Base-by-base conservation (phyloP, 2,113 vertebrate species). In the Casuarius casuarius region DNA sequence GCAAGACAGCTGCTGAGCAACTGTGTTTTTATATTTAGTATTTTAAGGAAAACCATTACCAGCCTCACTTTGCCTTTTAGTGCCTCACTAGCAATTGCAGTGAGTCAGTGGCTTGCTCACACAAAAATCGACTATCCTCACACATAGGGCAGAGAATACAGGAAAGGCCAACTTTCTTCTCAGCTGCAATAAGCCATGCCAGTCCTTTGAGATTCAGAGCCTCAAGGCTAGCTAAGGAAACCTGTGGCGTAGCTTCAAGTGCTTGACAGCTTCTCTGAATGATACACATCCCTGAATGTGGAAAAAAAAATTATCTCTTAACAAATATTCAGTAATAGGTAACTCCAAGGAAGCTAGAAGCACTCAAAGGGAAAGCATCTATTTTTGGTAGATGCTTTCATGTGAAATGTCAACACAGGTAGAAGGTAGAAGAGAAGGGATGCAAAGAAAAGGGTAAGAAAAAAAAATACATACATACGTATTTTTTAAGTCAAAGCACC, bases 401-500 rank as follows among this genome's bases (percentile, higher is more conserved):
- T 29, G 52, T 81, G 73, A 75, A 84, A 51, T 54, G 28, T 89
- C 61, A 73, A n/a, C 58, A 62, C 54, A 77, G 74, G 78, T 76
- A 58, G 44, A 46, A 46, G 44, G 44, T 16, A 46, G 91, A 82
- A 94, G 54, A 87, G 20, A 87, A 65, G 35, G 26, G 33, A 70
- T 82, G 35, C 63, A 95, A 89, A 95, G 67, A 46, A 95, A 90
- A 66, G 13, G 23, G 33, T 83, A 80, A 76, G 12, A 26, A 40
- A 59, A 40, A 59, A 54, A 10, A 5, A 10, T 1, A 4, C 12
- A 22, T 3, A 17, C 3, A 9, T 4, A 35, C 67, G 26, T 72
- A 85, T 68, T 86, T 70, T 88, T 84, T 14, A 90, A 86, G 58
- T 92, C 63, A 93, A 96, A 96, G 61, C 77, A 95, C 82, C 70